Evolutionary conservation across 2,113 vertebrate species (phyloP), one percentile per base, ranked within the genome.

Genomic region (Mohoua ochrocephala): DNA sequence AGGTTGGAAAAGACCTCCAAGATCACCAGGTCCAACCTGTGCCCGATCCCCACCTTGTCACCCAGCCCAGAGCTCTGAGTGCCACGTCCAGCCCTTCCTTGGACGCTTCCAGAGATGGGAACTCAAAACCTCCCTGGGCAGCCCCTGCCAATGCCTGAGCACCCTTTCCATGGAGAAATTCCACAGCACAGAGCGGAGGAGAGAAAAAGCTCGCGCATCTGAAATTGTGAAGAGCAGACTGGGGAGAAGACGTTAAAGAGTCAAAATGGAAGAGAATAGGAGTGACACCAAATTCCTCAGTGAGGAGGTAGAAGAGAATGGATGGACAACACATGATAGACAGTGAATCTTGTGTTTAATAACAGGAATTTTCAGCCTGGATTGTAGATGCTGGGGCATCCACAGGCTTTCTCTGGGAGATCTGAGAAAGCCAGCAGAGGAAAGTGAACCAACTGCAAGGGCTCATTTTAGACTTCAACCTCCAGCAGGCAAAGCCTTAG

Each of bases 391-490:
- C 73, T 63, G 30, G 13, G 9, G 19, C 80, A 84, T 63, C 76
- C 79, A 12, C 14, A 59, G 71, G 39, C 42, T 77, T 59, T 39
- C 78, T 30, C 63, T 13, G n/a, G 79, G 61, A 79, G 44, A 33
- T 10, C 50, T 41, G n/a, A 84, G 63, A 19, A 54, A 87, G 79
- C 45, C 92, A 92, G 45, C 37, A 49, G 79, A 81, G 83, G 47
- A 39, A 56, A 70, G 9, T 0, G 3, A 84, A 83, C 89, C 94
- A 95, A 75, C 54, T 37, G 63, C 56, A 53, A 77, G 26, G 73
- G 80, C 56, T 93, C 84, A 44, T 75, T 93, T 92, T 80, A 91
- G 73, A 70, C 64, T 93, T 91, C 86, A 79, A 87, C 86, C 64
- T 81, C 64, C 86, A 89, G 60, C 76, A 91, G 86, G 93, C 80